Evolutionary conservation across 1,140 invertebrate genomes (phyloP), one percentile per base, ranked within the genome.

Genomic region (Lysiphlebus fabarum): DNA sequence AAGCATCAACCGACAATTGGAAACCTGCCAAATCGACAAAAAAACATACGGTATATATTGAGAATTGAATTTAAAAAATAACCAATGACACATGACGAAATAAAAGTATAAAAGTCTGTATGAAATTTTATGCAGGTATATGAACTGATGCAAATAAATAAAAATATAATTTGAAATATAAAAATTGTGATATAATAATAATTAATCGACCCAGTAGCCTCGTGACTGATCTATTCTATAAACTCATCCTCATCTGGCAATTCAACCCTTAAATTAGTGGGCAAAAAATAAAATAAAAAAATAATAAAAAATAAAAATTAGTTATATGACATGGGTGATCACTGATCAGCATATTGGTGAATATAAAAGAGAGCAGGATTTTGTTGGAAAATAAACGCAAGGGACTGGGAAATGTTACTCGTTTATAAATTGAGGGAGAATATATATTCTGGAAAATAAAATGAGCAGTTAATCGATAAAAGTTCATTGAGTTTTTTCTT

Each of bases 401-500:
- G 57, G 62, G 56, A 43, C 42, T 62, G 62, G 17, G 17, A 26
- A 26, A 26, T 26, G 17, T 26, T 26, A 26, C 34, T 51, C 36
- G 34, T 51, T 51, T 12, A 38, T n/a, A n/a, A n/a, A n/a, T 37
- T 37, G 49, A 26, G 17, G 34, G 36, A 51, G 49, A 51, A 51
- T n/a, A 26, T 26, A 51, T 64, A 66, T 26, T 62, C 37, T 56
- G 57, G n/a, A 34, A 62, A 67, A 65, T 68, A 67, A 75, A 76
- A 69, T 73, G 72, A 74, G 70, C 68, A 70, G 62, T 70, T 70
- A 73, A 76, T 75, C 74, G 72, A 75, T 75, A 74, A 61, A 64
- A 70, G 72, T 74, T 76, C 73, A 73, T 76, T 75, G 74, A 74
- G 73, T 75, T 74, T 74, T 67, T 37, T 26, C 40, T 49, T 34